phyloP scores from a whole-genome alignment of 23 tunicate genomes.

The Ascidia mentula region DNA sequence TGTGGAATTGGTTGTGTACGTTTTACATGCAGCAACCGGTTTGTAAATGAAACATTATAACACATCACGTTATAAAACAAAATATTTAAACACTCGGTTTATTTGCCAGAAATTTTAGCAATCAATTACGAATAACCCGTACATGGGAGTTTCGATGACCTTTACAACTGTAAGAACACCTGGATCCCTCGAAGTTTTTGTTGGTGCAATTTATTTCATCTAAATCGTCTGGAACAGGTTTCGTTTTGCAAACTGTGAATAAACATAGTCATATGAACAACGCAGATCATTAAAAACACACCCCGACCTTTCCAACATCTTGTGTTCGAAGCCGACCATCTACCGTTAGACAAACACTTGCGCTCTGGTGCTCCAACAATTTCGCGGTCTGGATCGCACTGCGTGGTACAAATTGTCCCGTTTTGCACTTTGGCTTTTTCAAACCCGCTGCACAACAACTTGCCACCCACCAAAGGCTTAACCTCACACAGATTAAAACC shows the following conservation, averaged over 20 bases:
- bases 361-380: background rate
- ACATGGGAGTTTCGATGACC: background rate
- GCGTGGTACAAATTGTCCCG: background rate
- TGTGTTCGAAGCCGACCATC: background rate
- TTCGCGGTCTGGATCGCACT: background rate
- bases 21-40: too few relatives aligned
- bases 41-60: too few relatives aligned
- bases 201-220: background rate
- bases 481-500: too few relatives aligned
- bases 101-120: too few relatives aligned
- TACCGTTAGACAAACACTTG: background rate
- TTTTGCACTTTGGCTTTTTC: background rate
- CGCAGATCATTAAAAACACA: too few relatives aligned
- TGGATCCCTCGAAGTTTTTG: background rate
- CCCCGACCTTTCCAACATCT: background rate
- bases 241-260: background rate
- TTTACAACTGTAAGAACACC: background rate
- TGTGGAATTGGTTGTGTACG: too few relatives aligned
- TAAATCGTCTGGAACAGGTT: background rate
- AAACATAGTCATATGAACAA: too few relatives aligned
- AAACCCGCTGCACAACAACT: background rate
- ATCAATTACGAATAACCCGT: too few relatives aligned
- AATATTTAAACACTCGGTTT: too few relatives aligned
- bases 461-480: background rate
- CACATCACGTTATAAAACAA: too few relatives aligned